Conservation (phyloP, 2,113 vertebrate genomes). For the Calcarius ornatus region DNA sequence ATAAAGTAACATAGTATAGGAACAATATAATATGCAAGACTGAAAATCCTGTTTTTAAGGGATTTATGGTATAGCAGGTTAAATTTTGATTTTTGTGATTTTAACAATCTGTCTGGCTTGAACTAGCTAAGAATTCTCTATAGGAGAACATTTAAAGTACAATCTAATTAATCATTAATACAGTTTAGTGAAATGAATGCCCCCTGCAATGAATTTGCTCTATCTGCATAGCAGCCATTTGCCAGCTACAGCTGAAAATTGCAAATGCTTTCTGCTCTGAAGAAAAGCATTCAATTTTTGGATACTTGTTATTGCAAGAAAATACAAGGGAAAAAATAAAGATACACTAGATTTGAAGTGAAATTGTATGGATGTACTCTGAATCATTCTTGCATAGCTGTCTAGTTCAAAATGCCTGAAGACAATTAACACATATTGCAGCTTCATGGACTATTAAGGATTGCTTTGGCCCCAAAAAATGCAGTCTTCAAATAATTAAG, state of each 20-base stretch:
- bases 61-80: not conserved
- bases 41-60: not conserved
- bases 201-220: conserved; percentile 12
- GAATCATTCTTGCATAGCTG: not conserved
- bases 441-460: not conserved
- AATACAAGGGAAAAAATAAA: not conserved
- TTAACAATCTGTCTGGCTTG: not conserved
- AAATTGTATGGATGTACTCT: not conserved
- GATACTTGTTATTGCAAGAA: not conserved
- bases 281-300: not conserved
- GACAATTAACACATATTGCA: conserved; percentile 43
- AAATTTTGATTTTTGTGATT: conserved; percentile 27
- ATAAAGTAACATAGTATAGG: not conserved
- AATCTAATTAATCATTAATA: conserved; percentile 58
- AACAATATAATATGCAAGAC: not conserved
- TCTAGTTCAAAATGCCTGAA: conserved; percentile 35
- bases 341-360: not conserved
- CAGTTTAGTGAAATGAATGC: conserved; percentile 14
- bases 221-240: not conserved
- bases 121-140: conserved; percentile 32
- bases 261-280: conserved; percentile 22
- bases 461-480: conserved; percentile 45
- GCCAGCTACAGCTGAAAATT: conserved; percentile 4
- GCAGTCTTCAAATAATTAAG: conserved; percentile 60
- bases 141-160: conserved; percentile 25